Evolutionary conservation across 2,113 vertebrate species (phyloP), one percentile per base, ranked within the genome.

Genomic region (Megatriorchis doriae): DNA sequence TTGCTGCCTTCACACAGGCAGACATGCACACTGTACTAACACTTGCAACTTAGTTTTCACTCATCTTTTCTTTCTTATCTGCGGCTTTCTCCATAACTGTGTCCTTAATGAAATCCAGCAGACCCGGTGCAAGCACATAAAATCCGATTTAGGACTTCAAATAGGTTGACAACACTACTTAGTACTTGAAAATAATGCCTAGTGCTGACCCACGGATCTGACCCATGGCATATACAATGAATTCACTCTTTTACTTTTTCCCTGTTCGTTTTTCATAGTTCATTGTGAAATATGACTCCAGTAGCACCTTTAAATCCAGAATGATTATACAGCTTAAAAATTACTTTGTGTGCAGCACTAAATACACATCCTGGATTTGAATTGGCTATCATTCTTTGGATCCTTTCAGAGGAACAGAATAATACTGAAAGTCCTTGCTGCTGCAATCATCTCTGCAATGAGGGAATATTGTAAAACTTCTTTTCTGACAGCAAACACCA

Each of bases 401-500:
- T 67, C 22, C 66, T 75, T 50, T 77, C 66, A 86, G 53, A n/a
- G 9, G 17, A 80, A 32, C 22, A 80, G 56, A 53, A n/a, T 88
- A 78, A 53, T n/a, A 43, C 16, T 59, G 18, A 25, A 80, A 61
- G 26, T 81, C 38, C 38, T 74, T 83, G n/a, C 55, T 38, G 48
- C 1, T 3, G 8, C 32, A 75, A 53, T 71, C 65, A 58, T 16
- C 26, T 72, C 31, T 93, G 86, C 36, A 89, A 50, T 27, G 27
- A 72, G 23, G 29, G 9, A 65, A 45, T 65, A 40, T 31, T 2
- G 0, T 75, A 59, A 78, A 26, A 79, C 56, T 90, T 77, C 6
- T 47, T 92, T 96, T 94, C 74, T 81, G 34, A 91, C 56, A 56
- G 31, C 55, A 78, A 91, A 97, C 36, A 82, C 16, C 50, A 83